phyloP scores from a whole-genome alignment of 2,888 invertebrate genomes.

The Panopea generosa region DNA sequence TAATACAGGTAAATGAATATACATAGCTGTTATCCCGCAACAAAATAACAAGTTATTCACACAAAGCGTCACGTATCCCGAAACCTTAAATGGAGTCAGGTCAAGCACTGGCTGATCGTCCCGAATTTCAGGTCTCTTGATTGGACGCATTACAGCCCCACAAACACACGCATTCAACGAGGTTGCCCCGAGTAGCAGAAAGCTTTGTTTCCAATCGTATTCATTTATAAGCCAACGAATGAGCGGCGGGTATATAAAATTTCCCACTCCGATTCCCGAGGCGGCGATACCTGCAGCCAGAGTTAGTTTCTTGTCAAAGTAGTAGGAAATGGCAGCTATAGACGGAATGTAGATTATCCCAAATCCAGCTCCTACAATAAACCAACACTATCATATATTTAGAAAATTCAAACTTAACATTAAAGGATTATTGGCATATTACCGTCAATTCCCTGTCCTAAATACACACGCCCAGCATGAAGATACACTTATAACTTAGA shows the following conservation, averaged over 20 bases:
- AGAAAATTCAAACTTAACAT: too few relatives aligned
- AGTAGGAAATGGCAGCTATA: constrained; percentile 62
- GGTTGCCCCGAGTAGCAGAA: constrained; percentile 63
- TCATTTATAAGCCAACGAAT: constrained; percentile 53
- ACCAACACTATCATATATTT: too few relatives aligned
- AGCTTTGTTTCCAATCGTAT: constrained; percentile 63
- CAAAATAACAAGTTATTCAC: constrained; percentile 60
- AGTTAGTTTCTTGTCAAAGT: constrained; percentile 63
- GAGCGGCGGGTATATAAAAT: constrained; percentile 64
- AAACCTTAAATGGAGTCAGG: constrained; percentile 47
- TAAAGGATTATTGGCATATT: too few relatives aligned
- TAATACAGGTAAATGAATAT: constrained; percentile 63
- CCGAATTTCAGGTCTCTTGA: constrained; percentile 19
- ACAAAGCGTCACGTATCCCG: constrained; percentile 44
- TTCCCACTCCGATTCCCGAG: constrained; percentile 68
- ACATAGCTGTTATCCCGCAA: constrained; percentile 65
- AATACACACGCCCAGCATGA: too few relatives aligned
- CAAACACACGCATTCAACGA: constrained; percentile 62
- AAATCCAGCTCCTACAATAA: constrained; percentile 64
- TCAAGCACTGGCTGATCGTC: constrained; percentile 30
- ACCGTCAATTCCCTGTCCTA: too few relatives aligned
- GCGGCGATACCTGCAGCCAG: constrained; percentile 67
- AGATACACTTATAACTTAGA: too few relatives aligned
- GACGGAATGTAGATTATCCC: constrained; percentile 65
- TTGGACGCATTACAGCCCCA: constrained; percentile 64